Conservation (phyloP, 2,888 invertebrate species). For the Hypena proboscidalis region DNA sequence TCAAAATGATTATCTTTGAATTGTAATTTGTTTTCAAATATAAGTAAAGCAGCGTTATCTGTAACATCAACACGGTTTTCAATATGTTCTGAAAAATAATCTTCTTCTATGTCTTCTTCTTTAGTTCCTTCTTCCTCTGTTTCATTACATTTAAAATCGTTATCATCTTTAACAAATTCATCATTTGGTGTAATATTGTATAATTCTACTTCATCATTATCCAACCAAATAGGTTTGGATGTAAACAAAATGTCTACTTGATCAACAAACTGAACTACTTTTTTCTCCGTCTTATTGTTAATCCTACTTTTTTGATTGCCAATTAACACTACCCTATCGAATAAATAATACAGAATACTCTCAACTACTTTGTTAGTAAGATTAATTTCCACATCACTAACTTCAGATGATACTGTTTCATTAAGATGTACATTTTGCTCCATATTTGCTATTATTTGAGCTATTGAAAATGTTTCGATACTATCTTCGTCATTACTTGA, state of each 20-base stretch:
- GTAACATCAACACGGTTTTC: slow-evolving; percentile 3
- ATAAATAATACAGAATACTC: slow-evolving; percentile 69
- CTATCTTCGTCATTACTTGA: slow-evolving; percentile 9
- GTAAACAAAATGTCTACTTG: slow-evolving; percentile 73
- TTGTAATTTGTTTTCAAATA: background rate
- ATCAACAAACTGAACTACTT: slow-evolving; percentile 71
- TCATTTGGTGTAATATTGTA: slow-evolving; percentile 36
- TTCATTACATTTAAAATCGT: background rate
- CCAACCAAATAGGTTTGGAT: slow-evolving; percentile 53
- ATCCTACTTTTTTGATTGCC: slow-evolving; percentile 46
- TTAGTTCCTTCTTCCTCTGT: background rate
- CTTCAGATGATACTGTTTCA: slow-evolving; percentile 60
- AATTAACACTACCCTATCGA: slow-evolving; percentile 58
- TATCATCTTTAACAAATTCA: background rate
- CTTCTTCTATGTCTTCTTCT: background rate
- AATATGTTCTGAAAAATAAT: slow-evolving; percentile 4
- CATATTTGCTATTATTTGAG: slow-evolving; percentile 63
- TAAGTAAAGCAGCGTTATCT: no score
- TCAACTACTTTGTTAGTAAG: slow-evolving; percentile 61
- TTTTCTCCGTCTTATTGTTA: slow-evolving; percentile 48
- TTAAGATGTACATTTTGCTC: slow-evolving; percentile 55
- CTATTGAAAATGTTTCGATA: slow-evolving; percentile 64
- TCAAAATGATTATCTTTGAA: background rate
- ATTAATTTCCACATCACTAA: slow-evolving; percentile 53
- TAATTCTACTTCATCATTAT: slow-evolving; percentile 11